phyloP scores from a whole-genome alignment of 2,888 invertebrate genomes.

The Anodontia alba region DNA sequence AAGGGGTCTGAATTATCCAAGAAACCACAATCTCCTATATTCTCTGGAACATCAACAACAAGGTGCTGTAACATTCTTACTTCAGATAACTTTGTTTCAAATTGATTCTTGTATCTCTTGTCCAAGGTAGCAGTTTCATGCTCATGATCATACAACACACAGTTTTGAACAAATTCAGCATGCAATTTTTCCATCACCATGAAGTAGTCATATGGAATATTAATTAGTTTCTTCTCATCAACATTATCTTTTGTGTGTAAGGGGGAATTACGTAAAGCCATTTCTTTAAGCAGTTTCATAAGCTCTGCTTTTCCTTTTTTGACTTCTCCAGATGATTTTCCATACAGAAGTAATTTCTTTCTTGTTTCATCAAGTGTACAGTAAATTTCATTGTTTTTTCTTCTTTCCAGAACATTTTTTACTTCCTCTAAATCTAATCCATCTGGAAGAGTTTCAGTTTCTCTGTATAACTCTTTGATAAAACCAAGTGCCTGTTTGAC shows the following conservation, averaged over 20 bases:
- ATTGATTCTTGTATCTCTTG: neutral
- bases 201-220: neutral
- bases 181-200: neutral
- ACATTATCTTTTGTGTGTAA: too few species aligned
- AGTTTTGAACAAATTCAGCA: too few species aligned
- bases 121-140: neutral
- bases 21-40: neutral
- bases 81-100: neutral
- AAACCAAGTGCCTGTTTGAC: neutral
- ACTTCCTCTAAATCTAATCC: neutral
- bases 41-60: neutral
- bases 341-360: neutral
- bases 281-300: too few species aligned
- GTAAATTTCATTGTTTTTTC: neutral
- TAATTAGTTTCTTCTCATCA: neutral
- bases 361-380: neutral
- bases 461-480: neutral
- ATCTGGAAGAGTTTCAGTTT: neutral
- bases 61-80: neutral
- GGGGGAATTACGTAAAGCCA: too few species aligned
- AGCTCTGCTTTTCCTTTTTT: neutral
- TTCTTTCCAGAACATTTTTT: neutral
- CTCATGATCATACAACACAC: too few species aligned
- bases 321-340: neutral
- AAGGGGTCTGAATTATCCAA: neutral